Evolutionary conservation across 2,888 invertebrate species (phyloP), one percentile per base, ranked within the genome.

Genomic region (Allolobophora icterica): DNA sequence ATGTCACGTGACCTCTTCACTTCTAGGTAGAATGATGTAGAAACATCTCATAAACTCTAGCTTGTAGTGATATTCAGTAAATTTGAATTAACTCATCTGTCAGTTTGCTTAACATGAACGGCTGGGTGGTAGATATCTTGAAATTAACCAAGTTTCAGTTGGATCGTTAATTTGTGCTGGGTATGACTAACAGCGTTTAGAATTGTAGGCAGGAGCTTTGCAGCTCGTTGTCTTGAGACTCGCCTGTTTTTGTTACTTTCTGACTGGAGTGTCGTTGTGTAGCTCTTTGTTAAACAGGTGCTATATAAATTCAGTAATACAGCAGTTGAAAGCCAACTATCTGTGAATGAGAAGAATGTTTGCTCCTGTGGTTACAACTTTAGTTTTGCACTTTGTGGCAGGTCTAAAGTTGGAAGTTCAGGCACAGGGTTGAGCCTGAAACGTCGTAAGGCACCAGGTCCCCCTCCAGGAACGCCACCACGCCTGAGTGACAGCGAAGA

Each of bases 401-500:
- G 84, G 33, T 33, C 90, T 42, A 90, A 71, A 21, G 17, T 71
- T 34, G 58, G 83, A n/a, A 19, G 34, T 30, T 52, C 33, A n/a
- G 58, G 71, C 17, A 24, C 45, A n/a, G 42, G 58, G 33, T 19
- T 38, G 45, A 30, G n/a, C 11, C n/a, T 90, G 90, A 89, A 90
- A 93, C 93, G 93, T 91, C 93, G 93, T 90, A 94, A 94, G 90
- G 94, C 95, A 15, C 94, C 94, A 38, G 95, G 95, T 0, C 95
- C 95, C 13, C 95, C 95, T 30, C 95, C 95, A 24, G 95, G 95
- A 3, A 93, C 94, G 24, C 95, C 95, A 0, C 95, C 95, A 30
- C 93, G 93, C 11, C 94, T 95, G 24, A 95, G 95, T 94, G 94
- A 95, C 93, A 94, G 94, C 93, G 95, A 95, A 35, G 89, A 89